phyloP scores from a whole-genome alignment of 2,113 vertebrate species.

The Sciurus niger region DNA sequence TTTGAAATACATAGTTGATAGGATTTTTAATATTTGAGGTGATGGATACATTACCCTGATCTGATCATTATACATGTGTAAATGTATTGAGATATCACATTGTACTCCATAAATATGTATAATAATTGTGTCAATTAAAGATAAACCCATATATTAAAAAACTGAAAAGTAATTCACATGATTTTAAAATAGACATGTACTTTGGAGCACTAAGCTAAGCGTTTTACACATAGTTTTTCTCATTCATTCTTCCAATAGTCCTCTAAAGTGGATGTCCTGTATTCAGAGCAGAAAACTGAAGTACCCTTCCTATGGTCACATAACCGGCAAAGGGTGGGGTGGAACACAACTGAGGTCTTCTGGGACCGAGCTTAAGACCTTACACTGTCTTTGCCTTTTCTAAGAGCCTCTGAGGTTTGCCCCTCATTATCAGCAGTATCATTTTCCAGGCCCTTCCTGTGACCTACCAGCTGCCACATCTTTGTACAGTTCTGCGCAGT shows the following conservation, averaged over 20 bases:
- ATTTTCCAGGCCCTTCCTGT: neutral
- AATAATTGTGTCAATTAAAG: neutral
- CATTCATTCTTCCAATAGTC: neutral
- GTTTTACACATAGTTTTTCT: slow-evolving; percentile 22
- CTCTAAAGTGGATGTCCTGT: neutral
- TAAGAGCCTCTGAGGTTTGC: neutral
- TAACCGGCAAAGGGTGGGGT: neutral
- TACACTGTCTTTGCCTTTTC: neutral
- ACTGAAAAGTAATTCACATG: neutral
- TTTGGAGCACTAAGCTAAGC: neutral
- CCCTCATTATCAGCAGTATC: neutral
- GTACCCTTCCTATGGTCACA: neutral
- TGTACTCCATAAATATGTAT: neutral
- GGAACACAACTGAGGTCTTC: neutral
- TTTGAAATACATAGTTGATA: neutral
- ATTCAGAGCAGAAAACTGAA: neutral
- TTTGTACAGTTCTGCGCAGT: neutral
- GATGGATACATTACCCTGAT: neutral
- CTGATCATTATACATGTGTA: neutral
- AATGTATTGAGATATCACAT: neutral
- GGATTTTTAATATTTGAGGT: neutral
- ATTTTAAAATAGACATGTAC: neutral
- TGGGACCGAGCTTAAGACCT: neutral
- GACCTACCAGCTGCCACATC: neutral
- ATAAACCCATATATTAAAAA: neutral